Evolutionary conservation across 2,888 invertebrate genomes (phyloP).

Genomic region (Idaea dimidiata): DNA sequence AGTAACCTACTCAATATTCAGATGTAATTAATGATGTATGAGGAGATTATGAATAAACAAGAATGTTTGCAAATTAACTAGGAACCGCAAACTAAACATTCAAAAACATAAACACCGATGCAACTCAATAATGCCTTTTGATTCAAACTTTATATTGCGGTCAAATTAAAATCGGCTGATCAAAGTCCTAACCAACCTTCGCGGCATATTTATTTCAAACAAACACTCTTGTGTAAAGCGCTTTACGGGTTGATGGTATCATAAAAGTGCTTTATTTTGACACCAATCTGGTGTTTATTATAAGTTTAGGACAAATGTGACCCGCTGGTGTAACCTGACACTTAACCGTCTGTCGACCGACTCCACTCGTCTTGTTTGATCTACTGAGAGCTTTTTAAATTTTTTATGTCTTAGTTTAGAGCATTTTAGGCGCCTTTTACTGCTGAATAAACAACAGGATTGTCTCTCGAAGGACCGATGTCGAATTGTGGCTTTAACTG

Average conservation of each 20-base stretch:
- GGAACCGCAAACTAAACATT: conserved; percentile 4
- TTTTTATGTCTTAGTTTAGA: conserved; percentile 78
- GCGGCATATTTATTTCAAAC: conserved; percentile 70
- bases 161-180: conserved; percentile 49
- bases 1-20: not conserved
- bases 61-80: not conserved
- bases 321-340: conserved; percentile 68
- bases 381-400: conserved; percentile 80
- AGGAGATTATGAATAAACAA: conserved; percentile 2
- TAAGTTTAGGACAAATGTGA: conserved; percentile 68
- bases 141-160: conserved; percentile 30
- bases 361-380: conserved; percentile 77
- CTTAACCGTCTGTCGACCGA: conserved; percentile 69
- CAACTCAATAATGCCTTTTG: conserved; percentile 18
- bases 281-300: conserved; percentile 79
- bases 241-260: conserved; percentile 72
- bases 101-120: conserved; percentile 42
- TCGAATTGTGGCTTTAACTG: not conserved
- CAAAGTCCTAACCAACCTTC: conserved; percentile 57
- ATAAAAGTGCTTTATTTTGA: conserved; percentile 77
- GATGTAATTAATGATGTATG: not conserved
- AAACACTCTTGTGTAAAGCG: conserved; percentile 53
- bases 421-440: conserved; percentile 71
- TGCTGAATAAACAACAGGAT: conserved; percentile 71
- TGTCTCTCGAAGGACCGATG: conserved; percentile 50